Evolutionary conservation across 2,113 vertebrate species (phyloP), one percentile per base, ranked within the genome.

Genomic region (Hippocampus zosterae): DNA sequence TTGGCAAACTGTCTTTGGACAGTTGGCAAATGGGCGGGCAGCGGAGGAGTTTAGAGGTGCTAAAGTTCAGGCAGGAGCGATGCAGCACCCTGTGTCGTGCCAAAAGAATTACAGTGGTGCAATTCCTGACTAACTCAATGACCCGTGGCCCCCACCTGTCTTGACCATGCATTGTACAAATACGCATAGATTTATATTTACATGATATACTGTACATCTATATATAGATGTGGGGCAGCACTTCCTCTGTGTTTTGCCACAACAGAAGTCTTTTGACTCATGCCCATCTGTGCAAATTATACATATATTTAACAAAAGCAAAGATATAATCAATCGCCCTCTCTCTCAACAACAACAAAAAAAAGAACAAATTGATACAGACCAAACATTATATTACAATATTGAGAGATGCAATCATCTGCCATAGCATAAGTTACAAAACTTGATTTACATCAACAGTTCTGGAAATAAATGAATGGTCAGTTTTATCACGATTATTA

Each of bases 261-360:
- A 82, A 84, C 91, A 92, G 92, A 92, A 90, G 89, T 90, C 82
- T 87, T 91, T 92, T 92, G 91, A 92, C 91, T 92, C 90, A 93
- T 88, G 81, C 79, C 91, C 92, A 93, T 93, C 92, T 92, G 91
- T 89, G 88, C 79, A 76, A 70, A 75, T 89, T 86, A 87, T 86
- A 88, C 85, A 85, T 90, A 89, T 77, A 85, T 86, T 88, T 86
- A 84, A 67, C 72, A 70, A 85, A 89, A 88, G 88, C 87, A 81
- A 85, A 90, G 88, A 76, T 82, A 80, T 74, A 77, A 81, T 62
- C 79, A 90, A 81, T 62, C 79, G 89, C 70, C 73, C 65, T 80
- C 67, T 85, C 77, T 80, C 69, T 68, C 68, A 48, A 74, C 33
- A 5, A 33, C 25, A 27, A 27, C 25, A 76, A 48, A 77, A 11